Percentiles rank a stretch among this genome's conserved stretches.
Evolutionary conservation across 2,888 invertebrate genomes (phyloP).

Genomic region (Aspidapion aeneum): DNA sequence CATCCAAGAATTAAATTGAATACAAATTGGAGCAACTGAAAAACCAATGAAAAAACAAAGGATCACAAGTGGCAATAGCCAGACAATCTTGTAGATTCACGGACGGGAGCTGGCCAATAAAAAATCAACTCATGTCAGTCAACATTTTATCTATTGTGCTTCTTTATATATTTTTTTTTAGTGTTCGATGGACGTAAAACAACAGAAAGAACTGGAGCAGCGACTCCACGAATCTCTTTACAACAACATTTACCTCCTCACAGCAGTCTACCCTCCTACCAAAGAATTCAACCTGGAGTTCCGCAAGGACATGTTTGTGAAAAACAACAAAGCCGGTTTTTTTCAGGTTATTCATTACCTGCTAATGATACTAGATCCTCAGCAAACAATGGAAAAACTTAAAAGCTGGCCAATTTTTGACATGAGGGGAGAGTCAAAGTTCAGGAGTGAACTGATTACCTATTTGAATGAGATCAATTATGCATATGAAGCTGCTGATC

Average conservation of each 20-base stretch:
- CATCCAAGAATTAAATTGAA: too few relatives aligned
- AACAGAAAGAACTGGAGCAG: constrained; percentile 30
- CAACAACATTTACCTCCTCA: constrained; percentile 38
- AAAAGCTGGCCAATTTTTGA: constrained; percentile 39
- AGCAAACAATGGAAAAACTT: constrained; percentile 36
- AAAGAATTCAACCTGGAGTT: constrained; percentile 37
- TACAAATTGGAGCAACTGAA: too few relatives aligned
- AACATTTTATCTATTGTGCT: too few relatives aligned
- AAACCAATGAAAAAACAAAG: too few relatives aligned
- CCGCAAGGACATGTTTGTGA: constrained; percentile 43
- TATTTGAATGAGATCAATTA: constrained; percentile 39
- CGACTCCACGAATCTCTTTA: constrained; percentile 38
- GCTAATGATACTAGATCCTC: constrained; percentile 38
- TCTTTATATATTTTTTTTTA: too few relatives aligned
- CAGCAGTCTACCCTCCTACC: constrained; percentile 34
- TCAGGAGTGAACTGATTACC: constrained; percentile 39
- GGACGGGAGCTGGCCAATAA: too few relatives aligned
- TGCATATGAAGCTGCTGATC: constrained; percentile 37
- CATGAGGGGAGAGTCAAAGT: constrained; percentile 37
- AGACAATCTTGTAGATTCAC: too few relatives aligned
- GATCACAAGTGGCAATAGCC: too few relatives aligned
- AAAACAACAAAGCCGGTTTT: constrained; percentile 43
- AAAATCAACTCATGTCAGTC: too few relatives aligned
- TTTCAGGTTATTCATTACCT: constrained; percentile 42
- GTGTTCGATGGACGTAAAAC: constrained; percentile 17